Evolutionary conservation across 2,888 invertebrate species (phyloP).

Genomic region (Ochropacha duplaris): DNA sequence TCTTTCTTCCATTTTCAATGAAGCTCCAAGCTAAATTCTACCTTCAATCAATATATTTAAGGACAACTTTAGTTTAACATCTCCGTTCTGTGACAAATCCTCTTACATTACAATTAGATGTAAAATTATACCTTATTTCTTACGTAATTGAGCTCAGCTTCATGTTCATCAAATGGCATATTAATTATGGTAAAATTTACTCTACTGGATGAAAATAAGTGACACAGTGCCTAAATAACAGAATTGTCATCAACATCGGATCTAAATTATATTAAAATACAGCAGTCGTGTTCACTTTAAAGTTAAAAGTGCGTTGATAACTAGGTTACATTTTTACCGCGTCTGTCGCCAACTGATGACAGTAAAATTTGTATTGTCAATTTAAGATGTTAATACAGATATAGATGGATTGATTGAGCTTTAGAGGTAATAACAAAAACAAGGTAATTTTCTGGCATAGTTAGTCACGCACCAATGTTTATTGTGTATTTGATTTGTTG

Average conservation of each 20-base stretch:
- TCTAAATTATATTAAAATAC: slow-evolving; percentile 31
- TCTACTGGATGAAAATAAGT: background rate
- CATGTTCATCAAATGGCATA: slow-evolving; percentile 26
- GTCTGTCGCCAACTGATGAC: background rate
- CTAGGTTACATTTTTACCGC: background rate
- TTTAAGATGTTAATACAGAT: no score
- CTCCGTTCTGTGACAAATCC: slow-evolving; percentile 13
- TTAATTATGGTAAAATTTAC: slow-evolving; percentile 14
- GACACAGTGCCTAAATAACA: slow-evolving; percentile 8
- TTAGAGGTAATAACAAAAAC: no score
- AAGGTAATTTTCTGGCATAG: no score
- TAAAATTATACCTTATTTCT: slow-evolving; percentile 33
- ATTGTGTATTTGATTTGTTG: no score
- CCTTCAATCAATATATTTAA: slow-evolving; percentile 10
- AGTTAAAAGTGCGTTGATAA: background rate
- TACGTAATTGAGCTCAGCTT: slow-evolving; percentile 44
- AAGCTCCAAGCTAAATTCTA: slow-evolving; percentile 59
- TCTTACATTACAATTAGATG: slow-evolving; percentile 14
- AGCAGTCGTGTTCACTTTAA: background rate
- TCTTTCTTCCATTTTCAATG: slow-evolving; percentile 25
- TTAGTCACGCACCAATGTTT: no score
- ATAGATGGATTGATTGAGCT: no score
- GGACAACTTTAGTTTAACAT: slow-evolving; percentile 8
- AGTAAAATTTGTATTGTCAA: no score
- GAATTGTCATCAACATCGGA: no score